Evolutionary conservation across 2,797 vertebrate genomes (phyloP).

Genomic region (Fringilla coelebs): DNA sequence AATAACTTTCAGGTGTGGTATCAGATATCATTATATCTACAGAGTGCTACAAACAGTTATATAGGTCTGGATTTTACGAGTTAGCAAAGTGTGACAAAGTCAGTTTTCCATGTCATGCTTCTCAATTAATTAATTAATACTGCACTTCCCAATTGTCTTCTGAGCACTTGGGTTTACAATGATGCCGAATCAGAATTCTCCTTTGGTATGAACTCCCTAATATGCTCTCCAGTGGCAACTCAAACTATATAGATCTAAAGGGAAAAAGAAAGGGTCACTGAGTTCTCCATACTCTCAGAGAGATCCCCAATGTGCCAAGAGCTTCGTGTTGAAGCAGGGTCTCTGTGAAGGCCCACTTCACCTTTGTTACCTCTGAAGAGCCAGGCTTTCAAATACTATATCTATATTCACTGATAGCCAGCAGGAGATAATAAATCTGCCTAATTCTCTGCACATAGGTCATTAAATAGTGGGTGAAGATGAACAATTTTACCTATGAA

Average conservation of each 20-base stretch:
- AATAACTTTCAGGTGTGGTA: neutral
- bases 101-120: neutral
- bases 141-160: neutral
- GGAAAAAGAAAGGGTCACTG: neutral
- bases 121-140: neutral
- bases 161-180: neutral
- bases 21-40: neutral
- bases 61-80: neutral
- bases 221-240: neutral
- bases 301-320: neutral
- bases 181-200: neutral
- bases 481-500: neutral
- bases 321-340: neutral
- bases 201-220: neutral
- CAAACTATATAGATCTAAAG: neutral
- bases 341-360: neutral
- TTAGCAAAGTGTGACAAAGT: neutral
- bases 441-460: neutral
- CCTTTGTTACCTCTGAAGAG: neutral
- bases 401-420: neutral
- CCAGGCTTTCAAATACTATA: neutral
- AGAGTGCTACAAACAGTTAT: neutral
- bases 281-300: neutral
- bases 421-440: neutral
- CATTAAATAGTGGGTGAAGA: neutral